These are phyloP conservation scores for Capricornis sumatraensis DNA, from an alignment of 2,113 vertebrate species.

Conservation along the genomic window DNA sequence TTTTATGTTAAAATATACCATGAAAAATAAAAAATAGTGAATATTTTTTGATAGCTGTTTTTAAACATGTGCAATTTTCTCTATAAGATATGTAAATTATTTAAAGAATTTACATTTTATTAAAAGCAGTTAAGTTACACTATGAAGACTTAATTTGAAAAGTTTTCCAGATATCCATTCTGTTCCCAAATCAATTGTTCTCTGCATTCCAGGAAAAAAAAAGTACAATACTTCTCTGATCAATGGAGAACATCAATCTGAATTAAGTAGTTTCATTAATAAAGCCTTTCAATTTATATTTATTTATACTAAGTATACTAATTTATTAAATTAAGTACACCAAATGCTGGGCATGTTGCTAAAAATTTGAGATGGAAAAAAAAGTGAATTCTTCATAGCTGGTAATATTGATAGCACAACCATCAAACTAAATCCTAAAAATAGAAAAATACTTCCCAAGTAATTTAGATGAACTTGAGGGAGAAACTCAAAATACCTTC, in stretches of 20 bases:
- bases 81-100: neutral
- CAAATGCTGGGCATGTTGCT: neutral
- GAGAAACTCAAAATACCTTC: neutral
- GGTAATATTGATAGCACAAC: neutral
- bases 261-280: slow-evolving; percentile 1
- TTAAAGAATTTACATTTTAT: neutral
- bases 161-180: neutral
- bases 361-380: neutral
- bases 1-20: neutral
- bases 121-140: neutral
- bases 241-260: neutral
- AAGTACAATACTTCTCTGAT: neutral
- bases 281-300: slow-evolving; percentile 7
- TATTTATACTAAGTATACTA: neutral
- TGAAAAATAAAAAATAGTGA: neutral
- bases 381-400: neutral
- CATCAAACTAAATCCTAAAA: neutral
- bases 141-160: neutral
- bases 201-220: neutral
- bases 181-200: neutral
- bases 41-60: neutral
- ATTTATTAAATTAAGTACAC: neutral
- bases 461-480: neutral
- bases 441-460: neutral
- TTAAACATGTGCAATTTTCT: neutral